These are phyloP conservation scores for Montipora sp. DNA, from an alignment of 64 coral and sea anemone genomes.

Conservation along the genomic window DNA sequence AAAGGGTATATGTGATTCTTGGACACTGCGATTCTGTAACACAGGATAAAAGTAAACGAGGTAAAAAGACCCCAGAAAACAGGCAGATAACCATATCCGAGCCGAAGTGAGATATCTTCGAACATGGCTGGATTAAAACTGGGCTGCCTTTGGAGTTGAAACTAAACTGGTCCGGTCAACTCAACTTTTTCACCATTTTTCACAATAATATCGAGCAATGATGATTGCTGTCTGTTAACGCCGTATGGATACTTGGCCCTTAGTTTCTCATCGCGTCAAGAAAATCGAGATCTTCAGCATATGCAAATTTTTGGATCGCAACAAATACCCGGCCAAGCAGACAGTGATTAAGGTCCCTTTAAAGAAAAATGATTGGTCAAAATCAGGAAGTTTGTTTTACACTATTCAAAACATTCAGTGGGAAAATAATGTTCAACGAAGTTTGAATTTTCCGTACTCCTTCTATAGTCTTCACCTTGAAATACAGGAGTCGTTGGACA, in stretches of 20 bases:
- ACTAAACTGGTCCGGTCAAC: background rate
- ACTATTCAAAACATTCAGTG: constrained; percentile 3
- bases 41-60: constrained; percentile 80
- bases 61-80: constrained; percentile 86
- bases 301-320: constrained; percentile 27
- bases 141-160: background rate
- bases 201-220: background rate
- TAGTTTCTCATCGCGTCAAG: background rate
- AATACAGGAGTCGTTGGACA: background rate
- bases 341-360: background rate
- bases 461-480: background rate
- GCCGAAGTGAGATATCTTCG: constrained; percentile 53
- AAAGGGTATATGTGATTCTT: constrained; percentile 85
- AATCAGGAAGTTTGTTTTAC: background rate
- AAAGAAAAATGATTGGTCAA: constrained; percentile 9
- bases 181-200: background rate
- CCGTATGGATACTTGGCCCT: background rate
- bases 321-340: constrained; percentile 1
- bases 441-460: background rate
- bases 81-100: constrained; percentile 85
- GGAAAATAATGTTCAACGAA: background rate
- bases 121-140: constrained; percentile 38
- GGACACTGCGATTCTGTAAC: constrained; percentile 81
- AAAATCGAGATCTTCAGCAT: background rate
- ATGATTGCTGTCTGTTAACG: background rate